These are phyloP conservation scores for Turritopsis rubra DNA, from an alignment of 30 jellyfish, hydroid and myxozoan species.

Conservation along the genomic window DNA sequence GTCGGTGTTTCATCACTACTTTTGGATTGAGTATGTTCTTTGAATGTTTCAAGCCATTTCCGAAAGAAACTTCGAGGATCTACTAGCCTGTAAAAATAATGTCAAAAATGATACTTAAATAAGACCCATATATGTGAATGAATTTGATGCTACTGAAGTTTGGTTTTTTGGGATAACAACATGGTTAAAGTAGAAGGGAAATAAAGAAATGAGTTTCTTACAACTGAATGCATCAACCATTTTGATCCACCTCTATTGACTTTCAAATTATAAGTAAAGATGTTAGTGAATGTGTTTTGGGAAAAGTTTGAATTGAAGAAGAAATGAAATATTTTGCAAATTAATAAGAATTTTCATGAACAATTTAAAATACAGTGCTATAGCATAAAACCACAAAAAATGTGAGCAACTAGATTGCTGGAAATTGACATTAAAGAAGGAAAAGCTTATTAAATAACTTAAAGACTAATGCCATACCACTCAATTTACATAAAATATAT, in stretches of 20 bases:
- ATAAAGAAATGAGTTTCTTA: neutral
- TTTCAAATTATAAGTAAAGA: neutral
- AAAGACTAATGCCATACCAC: neutral
- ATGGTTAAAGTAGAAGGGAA: neutral
- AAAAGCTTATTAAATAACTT: neutral
- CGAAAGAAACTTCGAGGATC: conserved; percentile 32
- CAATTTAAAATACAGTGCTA: neutral
- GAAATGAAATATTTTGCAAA: neutral
- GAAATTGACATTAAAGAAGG: neutral
- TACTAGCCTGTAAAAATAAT: conserved; percentile 6
- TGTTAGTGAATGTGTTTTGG: neutral
- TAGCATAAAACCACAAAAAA: neutral
- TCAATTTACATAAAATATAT: neutral
- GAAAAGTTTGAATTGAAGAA: neutral
- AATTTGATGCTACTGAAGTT: neutral
- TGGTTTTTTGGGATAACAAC: neutral
- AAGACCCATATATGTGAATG: no score
- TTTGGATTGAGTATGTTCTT: conserved; percentile 30
- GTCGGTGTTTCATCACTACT: neutral
- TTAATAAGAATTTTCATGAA: neutral
- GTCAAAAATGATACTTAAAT: neutral
- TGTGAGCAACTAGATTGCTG: neutral
- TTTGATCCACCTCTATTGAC: neutral
- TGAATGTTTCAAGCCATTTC: conserved; percentile 41
- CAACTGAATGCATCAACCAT: neutral